phyloP scores from a whole-genome alignment of 1,140 invertebrate genomes.

The Bathynomus jamesi region DNA sequence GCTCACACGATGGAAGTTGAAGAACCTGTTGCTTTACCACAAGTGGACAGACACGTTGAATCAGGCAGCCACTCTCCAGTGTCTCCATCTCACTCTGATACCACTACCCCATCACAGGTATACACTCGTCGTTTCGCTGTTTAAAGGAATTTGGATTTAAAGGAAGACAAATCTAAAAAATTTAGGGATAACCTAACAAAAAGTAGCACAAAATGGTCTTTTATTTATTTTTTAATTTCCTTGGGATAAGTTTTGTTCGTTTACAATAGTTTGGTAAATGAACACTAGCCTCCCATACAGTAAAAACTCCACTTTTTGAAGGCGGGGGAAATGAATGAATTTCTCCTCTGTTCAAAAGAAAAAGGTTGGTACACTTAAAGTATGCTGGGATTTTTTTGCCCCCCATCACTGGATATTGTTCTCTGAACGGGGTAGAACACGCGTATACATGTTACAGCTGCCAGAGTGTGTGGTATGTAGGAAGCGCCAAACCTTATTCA shows the following conservation, averaged over 20 bases:
- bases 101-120: constrained; percentile 35
- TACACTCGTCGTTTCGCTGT: background rate
- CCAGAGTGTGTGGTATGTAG: too few species aligned
- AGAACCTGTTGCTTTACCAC: constrained; percentile 41
- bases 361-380: too few species aligned
- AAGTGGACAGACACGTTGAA: constrained; percentile 20
- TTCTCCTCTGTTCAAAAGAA: too few species aligned
- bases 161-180: too few species aligned
- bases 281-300: background rate
- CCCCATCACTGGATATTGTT: too few species aligned
- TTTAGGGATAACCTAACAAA: too few species aligned
- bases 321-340: too few species aligned
- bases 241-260: background rate
- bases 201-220: background rate
- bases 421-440: too few species aligned
- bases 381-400: too few species aligned
- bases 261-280: background rate
- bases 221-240: background rate
- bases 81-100: constrained; percentile 41
- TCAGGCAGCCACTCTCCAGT: constrained; percentile 45
- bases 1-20: constrained; percentile 38
- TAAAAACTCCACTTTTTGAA: background rate
- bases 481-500: too few species aligned
- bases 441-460: too few species aligned
- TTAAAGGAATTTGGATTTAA: too few species aligned